phyloP scores from a whole-genome alignment of 2,797 vertebrate genomes.

The Valencia hispanica region DNA sequence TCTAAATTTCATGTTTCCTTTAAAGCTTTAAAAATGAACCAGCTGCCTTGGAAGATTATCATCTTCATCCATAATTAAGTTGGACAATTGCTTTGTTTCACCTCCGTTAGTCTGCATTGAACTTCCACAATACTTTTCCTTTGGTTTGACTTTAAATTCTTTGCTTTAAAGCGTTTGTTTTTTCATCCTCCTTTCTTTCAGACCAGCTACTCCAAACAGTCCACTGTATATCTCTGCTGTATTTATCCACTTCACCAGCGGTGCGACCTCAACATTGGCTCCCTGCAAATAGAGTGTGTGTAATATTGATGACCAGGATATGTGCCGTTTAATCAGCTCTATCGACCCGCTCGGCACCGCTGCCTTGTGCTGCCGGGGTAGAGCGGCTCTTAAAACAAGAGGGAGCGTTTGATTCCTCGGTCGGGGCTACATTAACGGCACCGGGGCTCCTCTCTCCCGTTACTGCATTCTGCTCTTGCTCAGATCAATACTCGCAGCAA shows the following conservation, averaged over 20 bases:
- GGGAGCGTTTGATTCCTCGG: slow-evolving; percentile 75
- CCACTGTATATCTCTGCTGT: slow-evolving; percentile 17
- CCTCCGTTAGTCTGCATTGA: not conserved
- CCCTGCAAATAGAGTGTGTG: slow-evolving; percentile 87
- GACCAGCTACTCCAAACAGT: slow-evolving; percentile 20
- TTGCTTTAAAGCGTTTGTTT: not conserved
- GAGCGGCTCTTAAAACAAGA: slow-evolving; percentile 77
- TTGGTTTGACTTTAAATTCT: slow-evolving; percentile 5
- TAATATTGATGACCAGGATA: slow-evolving; percentile 90
- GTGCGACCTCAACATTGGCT: slow-evolving; percentile 53
- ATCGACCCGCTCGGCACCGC: slow-evolving; percentile 87
- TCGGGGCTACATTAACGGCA: slow-evolving; percentile 73
- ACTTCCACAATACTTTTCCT: not conserved
- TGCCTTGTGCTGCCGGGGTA: slow-evolving; percentile 65
- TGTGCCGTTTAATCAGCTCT: slow-evolving; percentile 93
- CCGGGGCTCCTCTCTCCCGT: slow-evolving; percentile 65
- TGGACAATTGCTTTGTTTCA: not conserved
- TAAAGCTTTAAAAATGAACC: not conserved
- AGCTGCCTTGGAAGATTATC: not conserved
- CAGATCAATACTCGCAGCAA: slow-evolving; percentile 79
- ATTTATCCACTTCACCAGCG: slow-evolving; percentile 43
- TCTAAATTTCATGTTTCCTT: not conserved
- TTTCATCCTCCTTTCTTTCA: not conserved
- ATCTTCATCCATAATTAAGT: not conserved
- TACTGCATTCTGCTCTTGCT: slow-evolving; percentile 70